Percentiles rank a stretch among this genome's conserved stretches.
phyloP scores from a whole-genome alignment of 2,888 invertebrate genomes.

The Lasioglossum calceatum region DNA sequence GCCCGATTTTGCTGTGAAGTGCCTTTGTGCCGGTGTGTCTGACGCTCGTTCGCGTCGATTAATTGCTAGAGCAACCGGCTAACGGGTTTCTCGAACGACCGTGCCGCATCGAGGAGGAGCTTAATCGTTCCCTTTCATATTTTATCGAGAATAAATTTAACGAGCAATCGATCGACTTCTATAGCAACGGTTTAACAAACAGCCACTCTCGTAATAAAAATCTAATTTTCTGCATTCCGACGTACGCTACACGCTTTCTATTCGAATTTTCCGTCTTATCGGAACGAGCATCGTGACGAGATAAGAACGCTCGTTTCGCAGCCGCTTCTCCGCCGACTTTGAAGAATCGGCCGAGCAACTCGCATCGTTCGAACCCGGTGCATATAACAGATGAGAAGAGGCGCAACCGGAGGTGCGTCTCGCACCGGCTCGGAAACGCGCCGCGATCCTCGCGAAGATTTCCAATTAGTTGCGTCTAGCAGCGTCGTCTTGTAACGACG shows the following conservation, averaged over 20 bases:
- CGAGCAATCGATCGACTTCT: background rate
- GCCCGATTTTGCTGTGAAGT: background rate
- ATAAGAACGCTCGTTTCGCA: too few species aligned
- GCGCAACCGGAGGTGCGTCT: background rate
- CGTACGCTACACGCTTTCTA: background rate
- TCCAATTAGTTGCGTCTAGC: slow-evolving; percentile 63
- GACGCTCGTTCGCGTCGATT: background rate
- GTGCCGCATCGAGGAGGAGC: background rate
- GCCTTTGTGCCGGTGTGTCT: background rate
- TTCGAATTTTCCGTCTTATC: background rate
- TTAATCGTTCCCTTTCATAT: background rate
- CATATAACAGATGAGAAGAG: background rate
- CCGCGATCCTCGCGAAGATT: slow-evolving; percentile 35
- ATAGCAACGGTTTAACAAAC: background rate
- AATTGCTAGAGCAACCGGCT: background rate
- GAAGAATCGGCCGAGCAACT: background rate
- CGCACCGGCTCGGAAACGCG: background rate
- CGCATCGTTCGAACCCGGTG: background rate
- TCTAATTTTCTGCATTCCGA: background rate
- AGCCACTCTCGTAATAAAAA: background rate
- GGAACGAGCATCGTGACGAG: background rate
- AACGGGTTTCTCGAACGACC: background rate
- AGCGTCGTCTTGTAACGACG: slow-evolving; percentile 48
- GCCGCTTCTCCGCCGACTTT: background rate
- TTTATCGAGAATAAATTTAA: background rate